Evolutionary conservation across 2,888 invertebrate genomes (phyloP).

Genomic region (Rutpela maculata): DNA sequence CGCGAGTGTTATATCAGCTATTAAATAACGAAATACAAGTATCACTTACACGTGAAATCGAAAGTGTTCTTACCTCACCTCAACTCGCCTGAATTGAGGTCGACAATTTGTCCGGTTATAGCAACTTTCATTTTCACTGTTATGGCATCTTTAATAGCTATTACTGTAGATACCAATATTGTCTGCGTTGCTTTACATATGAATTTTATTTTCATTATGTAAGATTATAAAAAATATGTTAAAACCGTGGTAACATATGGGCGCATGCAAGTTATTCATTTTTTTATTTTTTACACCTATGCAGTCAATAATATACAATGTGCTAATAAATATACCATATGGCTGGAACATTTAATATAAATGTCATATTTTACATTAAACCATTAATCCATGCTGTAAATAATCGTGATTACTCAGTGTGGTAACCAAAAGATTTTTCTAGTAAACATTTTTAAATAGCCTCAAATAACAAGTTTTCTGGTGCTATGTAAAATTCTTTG

Average conservation of each 20-base stretch:
- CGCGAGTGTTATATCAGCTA: slow-evolving; percentile 15
- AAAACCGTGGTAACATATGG: slow-evolving; percentile 4
- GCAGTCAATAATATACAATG: neutral
- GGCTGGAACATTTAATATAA: neutral
- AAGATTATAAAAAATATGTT: slow-evolving; percentile 11
- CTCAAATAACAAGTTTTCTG: too few species aligned
- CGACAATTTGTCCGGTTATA: slow-evolving; percentile 56
- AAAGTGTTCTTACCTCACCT: slow-evolving; percentile 55
- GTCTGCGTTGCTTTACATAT: slow-evolving; percentile 7
- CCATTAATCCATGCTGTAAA: too few species aligned
- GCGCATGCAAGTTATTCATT: neutral
- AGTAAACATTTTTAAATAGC: too few species aligned
- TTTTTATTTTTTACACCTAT: neutral
- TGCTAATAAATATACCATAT: neutral
- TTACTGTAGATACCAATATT: slow-evolving; percentile 22
- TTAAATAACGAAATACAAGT: slow-evolving; percentile 42
- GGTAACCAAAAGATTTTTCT: too few species aligned
- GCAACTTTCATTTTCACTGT: slow-evolving; percentile 60
- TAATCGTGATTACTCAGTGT: too few species aligned
- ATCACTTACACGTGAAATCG: slow-evolving; percentile 56
- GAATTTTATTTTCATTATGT: slow-evolving; percentile 11
- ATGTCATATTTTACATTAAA: too few species aligned
- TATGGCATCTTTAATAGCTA: slow-evolving; percentile 12
- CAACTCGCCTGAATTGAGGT: slow-evolving; percentile 58
- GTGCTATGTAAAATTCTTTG: too few species aligned